Evolutionary conservation across 2,888 invertebrate species (phyloP).

Genomic region (Piscicola geometra): DNA sequence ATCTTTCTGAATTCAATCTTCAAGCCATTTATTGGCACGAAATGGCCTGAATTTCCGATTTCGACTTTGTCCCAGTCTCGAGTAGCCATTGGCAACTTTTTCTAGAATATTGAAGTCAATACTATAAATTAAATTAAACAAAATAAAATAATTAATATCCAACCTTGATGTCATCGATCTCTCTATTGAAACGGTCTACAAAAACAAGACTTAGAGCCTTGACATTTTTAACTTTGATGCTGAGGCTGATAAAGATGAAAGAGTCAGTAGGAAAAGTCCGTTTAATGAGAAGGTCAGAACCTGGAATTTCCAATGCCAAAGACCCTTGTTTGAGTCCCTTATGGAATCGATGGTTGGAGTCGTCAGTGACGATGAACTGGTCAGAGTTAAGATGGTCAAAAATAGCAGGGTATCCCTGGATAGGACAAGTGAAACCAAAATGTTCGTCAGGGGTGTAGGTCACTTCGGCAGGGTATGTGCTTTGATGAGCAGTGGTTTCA

Average conservation of each 20-base stretch:
- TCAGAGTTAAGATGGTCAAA: background rate
- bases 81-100: background rate
- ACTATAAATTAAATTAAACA: background rate
- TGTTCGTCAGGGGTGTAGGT: background rate
- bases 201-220: constrained; percentile 4
- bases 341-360: background rate
- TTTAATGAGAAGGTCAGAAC: background rate
- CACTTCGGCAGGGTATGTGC: background rate
- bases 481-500: background rate
- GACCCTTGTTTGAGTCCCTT: background rate
- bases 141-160: background rate
- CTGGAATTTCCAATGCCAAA: background rate
- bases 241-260: constrained; percentile 3
- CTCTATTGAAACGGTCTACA: background rate
- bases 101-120: constrained; percentile 11
- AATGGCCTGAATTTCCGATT: background rate
- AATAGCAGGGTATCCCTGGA: background rate
- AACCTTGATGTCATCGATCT: constrained; percentile 5
- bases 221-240: background rate
- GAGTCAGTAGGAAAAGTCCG: background rate
- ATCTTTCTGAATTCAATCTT: constrained; percentile 15
- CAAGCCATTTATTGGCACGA: background rate
- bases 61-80: background rate
- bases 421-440: constrained; percentile 1
- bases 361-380: background rate